Percentiles rank a stretch among this genome's conserved stretches.
Conservation (phyloP, 2,113 vertebrate species). For the Pomatorhinus ruficollis region DNA sequence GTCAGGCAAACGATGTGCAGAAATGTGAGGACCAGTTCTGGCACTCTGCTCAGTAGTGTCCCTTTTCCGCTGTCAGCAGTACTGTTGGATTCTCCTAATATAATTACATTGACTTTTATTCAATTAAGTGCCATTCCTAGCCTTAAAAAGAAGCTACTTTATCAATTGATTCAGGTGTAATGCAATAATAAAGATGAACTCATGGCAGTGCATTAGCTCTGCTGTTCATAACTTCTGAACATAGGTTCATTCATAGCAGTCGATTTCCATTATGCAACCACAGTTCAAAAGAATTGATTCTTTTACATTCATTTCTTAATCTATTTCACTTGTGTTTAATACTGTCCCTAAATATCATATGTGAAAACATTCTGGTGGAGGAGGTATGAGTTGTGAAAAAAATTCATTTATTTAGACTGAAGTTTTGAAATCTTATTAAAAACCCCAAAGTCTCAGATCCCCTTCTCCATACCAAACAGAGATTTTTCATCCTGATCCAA, state of each 20-base stretch:
- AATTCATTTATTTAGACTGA: neutral
- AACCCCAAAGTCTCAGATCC: neutral
- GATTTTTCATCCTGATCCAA: neutral
- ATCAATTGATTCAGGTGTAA: conserved; percentile 99
- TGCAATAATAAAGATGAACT: conserved; percentile 98
- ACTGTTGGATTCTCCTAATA: conserved; percentile 90
- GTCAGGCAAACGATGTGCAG: conserved; percentile 81
- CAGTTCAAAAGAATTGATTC: conserved; percentile 82
- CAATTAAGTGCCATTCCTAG: conserved; percentile 96
- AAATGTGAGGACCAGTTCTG: conserved; percentile 80
- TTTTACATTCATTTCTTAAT: conserved; percentile 80
- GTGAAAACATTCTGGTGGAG: conserved; percentile 51
- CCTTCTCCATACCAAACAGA: neutral
- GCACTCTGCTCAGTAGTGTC: conserved; percentile 80
- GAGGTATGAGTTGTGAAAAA: neutral
- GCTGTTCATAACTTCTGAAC: conserved; percentile 83
- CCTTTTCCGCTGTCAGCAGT: conserved; percentile 94
- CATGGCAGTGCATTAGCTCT: conserved; percentile 92
- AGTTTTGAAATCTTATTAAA: neutral
- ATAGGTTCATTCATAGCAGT: conserved; percentile 82
- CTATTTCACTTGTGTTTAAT: conserved; percentile 79
- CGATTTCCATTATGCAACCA: conserved; percentile 86
- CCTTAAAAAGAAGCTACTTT: conserved; percentile 91
- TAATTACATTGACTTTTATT: conserved; percentile 98
- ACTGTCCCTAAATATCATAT: conserved; percentile 64